These are phyloP conservation scores for Platygyra sinensis DNA, from an alignment of 64 coral and sea anemone species.

Conservation along the genomic window DNA sequence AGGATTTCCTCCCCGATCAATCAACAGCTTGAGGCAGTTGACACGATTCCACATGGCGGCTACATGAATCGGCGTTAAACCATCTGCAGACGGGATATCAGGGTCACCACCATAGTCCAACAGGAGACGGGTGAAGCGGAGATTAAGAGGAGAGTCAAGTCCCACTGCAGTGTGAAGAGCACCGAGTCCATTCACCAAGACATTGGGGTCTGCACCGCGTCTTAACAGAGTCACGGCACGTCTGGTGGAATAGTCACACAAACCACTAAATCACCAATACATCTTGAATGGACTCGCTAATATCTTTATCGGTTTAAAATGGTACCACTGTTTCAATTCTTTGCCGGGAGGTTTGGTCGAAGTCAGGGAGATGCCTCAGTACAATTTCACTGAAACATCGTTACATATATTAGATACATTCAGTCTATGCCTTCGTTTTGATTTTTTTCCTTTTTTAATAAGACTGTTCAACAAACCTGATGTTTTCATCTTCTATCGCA, in stretches of 20 bases:
- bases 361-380: no score
- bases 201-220: constrained; percentile 68
- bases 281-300: neutral
- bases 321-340: no score
- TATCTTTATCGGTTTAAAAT: neutral
- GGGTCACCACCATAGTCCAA: constrained; percentile 77
- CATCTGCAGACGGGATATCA: constrained; percentile 74
- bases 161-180: constrained; percentile 72
- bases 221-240: constrained; percentile 53
- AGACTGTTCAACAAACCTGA: constrained; percentile 37
- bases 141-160: constrained; percentile 72
- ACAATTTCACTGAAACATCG: no score
- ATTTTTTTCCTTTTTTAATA: neutral
- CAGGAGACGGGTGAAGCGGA: constrained; percentile 78
- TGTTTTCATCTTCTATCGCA: constrained; percentile 74
- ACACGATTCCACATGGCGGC: constrained; percentile 78
- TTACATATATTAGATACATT: no score
- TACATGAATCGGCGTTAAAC: constrained; percentile 80
- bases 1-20: constrained; percentile 59
- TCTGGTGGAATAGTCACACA: constrained; percentile 9
- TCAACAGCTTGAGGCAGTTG: constrained; percentile 72
- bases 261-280: neutral
- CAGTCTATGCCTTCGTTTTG: no score
- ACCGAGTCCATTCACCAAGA: constrained; percentile 67
- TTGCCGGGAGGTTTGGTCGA: no score